phyloP scores from a whole-genome alignment of 1,140 invertebrate genomes.

The Brachionus rotundiformis region DNA sequence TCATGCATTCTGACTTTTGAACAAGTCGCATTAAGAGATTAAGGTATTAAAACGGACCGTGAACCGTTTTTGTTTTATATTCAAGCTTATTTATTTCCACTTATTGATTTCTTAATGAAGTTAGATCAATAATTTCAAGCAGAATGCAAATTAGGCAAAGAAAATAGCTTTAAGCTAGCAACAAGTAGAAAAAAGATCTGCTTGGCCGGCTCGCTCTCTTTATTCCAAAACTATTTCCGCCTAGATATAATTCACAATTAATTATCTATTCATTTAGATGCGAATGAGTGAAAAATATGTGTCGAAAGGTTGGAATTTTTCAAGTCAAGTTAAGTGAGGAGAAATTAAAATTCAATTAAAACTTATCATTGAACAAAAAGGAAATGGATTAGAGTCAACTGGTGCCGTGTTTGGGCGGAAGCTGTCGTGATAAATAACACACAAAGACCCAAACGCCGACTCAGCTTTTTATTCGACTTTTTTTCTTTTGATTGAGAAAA shows the following conservation, averaged over 20 bases:
- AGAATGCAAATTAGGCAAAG: constrained; percentile 32
- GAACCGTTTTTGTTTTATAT: constrained; percentile 1
- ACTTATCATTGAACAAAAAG: constrained; percentile 30
- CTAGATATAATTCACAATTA: constrained; percentile 35
- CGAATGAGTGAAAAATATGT: constrained; percentile 29
- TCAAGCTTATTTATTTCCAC: background rate
- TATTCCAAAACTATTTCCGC: constrained; percentile 7
- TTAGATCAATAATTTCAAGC: constrained; percentile 17
- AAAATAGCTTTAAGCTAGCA: constrained; percentile 23
- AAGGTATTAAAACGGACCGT: background rate
- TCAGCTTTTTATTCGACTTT: constrained; percentile 5
- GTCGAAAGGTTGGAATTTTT: constrained; percentile 18
- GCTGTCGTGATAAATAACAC: background rate
- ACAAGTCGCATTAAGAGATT: constrained; percentile 39
- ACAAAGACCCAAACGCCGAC: background rate
- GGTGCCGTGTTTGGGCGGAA: background rate
- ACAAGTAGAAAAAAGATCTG: background rate
- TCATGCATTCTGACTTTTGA: constrained; percentile 48
- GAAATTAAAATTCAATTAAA: constrained; percentile 10
- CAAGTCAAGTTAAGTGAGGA: no score
- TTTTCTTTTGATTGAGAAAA: background rate
- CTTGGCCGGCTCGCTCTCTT: background rate
- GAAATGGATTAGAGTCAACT: constrained; percentile 34
- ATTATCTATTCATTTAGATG: constrained; percentile 35
- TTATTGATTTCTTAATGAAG: constrained; percentile 44